Base-by-base conservation (phyloP, 2,797 vertebrate genomes). In the Mormyrops boulengeri region DNA sequence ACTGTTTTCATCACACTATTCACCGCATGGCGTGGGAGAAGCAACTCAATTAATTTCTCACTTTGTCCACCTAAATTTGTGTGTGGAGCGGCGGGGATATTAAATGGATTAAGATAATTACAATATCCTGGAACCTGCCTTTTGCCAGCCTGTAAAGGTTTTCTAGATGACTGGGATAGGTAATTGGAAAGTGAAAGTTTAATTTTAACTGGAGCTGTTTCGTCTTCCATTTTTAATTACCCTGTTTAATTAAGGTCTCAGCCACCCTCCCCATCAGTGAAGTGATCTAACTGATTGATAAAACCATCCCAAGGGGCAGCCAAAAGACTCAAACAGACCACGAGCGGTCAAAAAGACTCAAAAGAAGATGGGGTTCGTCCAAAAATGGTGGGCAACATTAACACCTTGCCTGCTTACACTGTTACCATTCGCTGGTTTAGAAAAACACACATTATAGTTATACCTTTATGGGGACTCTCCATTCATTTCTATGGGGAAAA, bases 151-250 rank as follows among this genome's bases (percentile, higher is more conserved):
- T 34, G 86, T 73, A 66, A 80, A 90, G 49, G 73, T 84, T 90
- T 86, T 87, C 62, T 90, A 88, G 53, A 82, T 88, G 88, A 90
- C 69, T 69, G 66, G 69, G 88, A 89, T 89, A 60, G 49, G 88
- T 89, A 89, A 90, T 89, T 90, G 60, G 85, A 88, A 87, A 62
- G 34, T 30, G 85, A 73, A 87, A 41, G 86, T 90, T 88, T 89
- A 47, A 88, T 85, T 88, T 88, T 30, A 66, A 60, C 52, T 66
- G 85, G 55, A 88, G 73, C 55, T 77, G 14, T 38, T 89, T 90
- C 55, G 26, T 87, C 88, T 89, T 38, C 52, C 88, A 26, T 44
- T 90, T 88, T 89, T 50, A 89, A 89, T 89, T 89, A 90, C 84
- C 44, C 22, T 34, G 73, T 84, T 87, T 89, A 69, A 82, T 88